A percentile compares a stretch with the other conserved stretches of the same genome.
phyloP scores from a whole-genome alignment of 2,113 vertebrate species.

The Chascanopsetta lugubris region DNA sequence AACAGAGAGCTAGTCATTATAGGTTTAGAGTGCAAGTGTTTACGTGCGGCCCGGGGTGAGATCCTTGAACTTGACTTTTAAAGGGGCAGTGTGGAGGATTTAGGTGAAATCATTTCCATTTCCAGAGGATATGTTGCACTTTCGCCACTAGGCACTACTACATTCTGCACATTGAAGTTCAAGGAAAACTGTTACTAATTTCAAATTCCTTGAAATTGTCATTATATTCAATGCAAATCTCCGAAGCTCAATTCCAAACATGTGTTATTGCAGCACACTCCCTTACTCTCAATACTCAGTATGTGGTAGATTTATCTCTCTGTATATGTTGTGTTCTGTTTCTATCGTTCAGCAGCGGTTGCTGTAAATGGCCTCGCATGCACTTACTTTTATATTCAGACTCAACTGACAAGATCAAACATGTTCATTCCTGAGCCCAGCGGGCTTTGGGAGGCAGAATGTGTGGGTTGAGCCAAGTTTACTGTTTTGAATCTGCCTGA shows the following conservation, averaged over 20 bases:
- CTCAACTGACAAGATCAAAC: background rate
- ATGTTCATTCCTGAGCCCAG: no score
- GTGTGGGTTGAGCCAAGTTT: background rate
- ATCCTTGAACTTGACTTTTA: background rate
- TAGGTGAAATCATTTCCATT: no score
- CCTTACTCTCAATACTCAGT: background rate
- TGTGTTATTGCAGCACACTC: background rate
- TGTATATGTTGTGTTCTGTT: conserved; percentile 3
- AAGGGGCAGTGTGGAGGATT: no score
- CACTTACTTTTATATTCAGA: background rate
- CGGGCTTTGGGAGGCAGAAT: background rate
- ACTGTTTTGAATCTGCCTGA: background rate
- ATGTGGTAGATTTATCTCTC: background rate
- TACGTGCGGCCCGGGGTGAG: background rate
- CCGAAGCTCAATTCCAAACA: background rate
- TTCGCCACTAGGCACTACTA: no score
- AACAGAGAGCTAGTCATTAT: conserved; percentile 23
- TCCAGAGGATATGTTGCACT: no score
- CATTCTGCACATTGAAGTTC: no score
- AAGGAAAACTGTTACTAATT: no score
- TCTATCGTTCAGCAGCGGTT: background rate
- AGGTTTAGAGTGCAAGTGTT: background rate
- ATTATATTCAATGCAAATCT: background rate
- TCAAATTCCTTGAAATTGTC: background rate
- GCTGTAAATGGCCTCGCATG: no score